These are phyloP conservation scores for Sigmodon hispidus DNA, from an alignment of 2,113 vertebrate species.

Conservation along the genomic window DNA sequence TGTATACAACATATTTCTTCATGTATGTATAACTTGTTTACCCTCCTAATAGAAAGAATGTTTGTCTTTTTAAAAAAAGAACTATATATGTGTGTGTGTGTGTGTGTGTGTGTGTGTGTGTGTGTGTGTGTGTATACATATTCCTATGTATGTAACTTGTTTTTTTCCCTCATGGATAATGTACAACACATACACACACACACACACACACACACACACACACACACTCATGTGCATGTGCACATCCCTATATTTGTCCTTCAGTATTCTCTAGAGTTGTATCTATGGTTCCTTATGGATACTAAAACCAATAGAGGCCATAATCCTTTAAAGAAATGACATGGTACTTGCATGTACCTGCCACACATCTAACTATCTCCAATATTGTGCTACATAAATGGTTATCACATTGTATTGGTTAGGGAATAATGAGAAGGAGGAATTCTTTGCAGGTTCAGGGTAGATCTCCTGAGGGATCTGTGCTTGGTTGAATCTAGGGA, in stretches of 20 bases:
- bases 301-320: background rate
- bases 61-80: background rate
- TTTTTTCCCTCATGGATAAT: background rate
- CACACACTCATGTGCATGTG: background rate
- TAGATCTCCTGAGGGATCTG: background rate
- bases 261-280: background rate
- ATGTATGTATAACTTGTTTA: background rate
- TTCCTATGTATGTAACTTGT: background rate
- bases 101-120: fast-evolving
- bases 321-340: background rate
- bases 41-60: background rate
- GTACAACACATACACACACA: background rate
- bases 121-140: fast-evolving
- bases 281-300: background rate
- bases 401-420: background rate
- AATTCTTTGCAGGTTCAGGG: background rate
- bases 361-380: background rate
- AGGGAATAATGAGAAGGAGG: background rate
- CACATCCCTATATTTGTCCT: background rate
- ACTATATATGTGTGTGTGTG: too few relatives aligned
- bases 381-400: background rate
- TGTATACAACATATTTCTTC: background rate
- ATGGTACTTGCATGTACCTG: background rate
- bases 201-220: background rate
- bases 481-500: background rate